phyloP scores from a whole-genome alignment of 2,113 vertebrate genomes.

The Alosa alosa region DNA sequence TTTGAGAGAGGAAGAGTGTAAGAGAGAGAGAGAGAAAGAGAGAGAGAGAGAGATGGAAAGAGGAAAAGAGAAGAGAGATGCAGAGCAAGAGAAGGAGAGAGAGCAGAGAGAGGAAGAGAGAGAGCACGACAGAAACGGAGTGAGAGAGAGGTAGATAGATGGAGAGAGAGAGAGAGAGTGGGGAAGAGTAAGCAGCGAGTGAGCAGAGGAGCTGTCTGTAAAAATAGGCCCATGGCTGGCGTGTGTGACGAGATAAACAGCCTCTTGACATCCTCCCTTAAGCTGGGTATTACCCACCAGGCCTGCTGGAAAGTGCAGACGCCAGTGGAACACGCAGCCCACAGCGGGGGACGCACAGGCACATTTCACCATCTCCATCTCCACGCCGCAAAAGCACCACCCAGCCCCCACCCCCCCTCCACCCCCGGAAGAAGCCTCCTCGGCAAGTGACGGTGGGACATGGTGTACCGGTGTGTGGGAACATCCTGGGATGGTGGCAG shows the following conservation, averaged over 20 bases:
- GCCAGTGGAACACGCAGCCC: constrained; percentile 23
- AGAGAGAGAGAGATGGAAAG: neutral
- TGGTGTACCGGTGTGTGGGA: neutral
- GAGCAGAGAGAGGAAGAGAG: neutral
- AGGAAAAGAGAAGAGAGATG: neutral
- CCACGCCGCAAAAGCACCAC: neutral
- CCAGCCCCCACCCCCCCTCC: neutral
- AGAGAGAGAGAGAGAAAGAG: neutral
- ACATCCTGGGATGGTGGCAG: neutral
- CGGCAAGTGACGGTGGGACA: neutral
- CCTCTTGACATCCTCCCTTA: constrained; percentile 58
- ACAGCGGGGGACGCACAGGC: constrained; percentile 61
- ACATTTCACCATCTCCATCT: constrained; percentile 60
- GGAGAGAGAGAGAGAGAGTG: constrained; percentile 7
- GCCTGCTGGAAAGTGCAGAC: constrained; percentile 61
- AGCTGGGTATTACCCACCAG: constrained; percentile 64
- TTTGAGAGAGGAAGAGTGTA: neutral
- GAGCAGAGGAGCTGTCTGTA: constrained; percentile 3
- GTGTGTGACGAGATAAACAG: constrained; percentile 16
- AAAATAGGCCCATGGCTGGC: constrained; percentile 18
- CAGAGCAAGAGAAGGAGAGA: neutral
- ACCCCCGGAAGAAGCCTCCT: neutral
- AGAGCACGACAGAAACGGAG: neutral
- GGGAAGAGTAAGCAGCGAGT: neutral
- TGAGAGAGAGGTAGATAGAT: neutral